These are phyloP conservation scores for Eudyptes chrysolophus DNA, from an alignment of 2,113 vertebrate species.

Conservation along the genomic window DNA sequence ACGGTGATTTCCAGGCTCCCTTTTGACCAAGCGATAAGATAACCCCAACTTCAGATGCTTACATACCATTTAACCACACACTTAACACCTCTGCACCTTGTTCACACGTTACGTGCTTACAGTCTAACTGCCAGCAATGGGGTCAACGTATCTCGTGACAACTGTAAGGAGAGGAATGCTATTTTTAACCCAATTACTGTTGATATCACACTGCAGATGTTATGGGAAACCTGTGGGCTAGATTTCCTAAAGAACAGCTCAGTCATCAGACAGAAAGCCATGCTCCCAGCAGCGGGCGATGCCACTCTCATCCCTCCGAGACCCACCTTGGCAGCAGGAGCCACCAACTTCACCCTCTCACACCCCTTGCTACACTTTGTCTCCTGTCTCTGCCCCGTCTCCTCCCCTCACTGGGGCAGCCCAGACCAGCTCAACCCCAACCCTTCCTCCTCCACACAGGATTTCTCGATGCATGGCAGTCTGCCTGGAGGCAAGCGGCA, in stretches of 20 bases:
- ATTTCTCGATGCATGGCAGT: neutral
- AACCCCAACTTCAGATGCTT: neutral
- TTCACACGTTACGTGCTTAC: neutral
- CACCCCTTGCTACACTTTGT: neutral
- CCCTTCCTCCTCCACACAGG: neutral
- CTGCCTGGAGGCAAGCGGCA: neutral
- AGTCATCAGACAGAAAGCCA: neutral
- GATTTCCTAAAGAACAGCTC: neutral
- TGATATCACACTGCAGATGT: rapidly evolving
- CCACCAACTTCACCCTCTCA: neutral
- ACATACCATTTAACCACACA: neutral
- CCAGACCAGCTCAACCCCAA: neutral
- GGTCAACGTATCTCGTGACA: neutral
- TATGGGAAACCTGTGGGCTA: neutral
- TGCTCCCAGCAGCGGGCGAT: rapidly evolving
- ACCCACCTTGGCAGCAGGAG: neutral
- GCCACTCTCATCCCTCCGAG: neutral
- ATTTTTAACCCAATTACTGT: neutral
- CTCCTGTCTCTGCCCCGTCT: neutral
- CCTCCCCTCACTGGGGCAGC: neutral
- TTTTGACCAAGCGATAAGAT: neutral
- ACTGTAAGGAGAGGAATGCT: neutral
- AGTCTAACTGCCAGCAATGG: neutral
- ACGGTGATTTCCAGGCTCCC: neutral
- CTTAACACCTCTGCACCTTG: neutral